Base-by-base conservation (phyloP, 2,888 invertebrate species). In the Teinopalpus imperialis region DNA sequence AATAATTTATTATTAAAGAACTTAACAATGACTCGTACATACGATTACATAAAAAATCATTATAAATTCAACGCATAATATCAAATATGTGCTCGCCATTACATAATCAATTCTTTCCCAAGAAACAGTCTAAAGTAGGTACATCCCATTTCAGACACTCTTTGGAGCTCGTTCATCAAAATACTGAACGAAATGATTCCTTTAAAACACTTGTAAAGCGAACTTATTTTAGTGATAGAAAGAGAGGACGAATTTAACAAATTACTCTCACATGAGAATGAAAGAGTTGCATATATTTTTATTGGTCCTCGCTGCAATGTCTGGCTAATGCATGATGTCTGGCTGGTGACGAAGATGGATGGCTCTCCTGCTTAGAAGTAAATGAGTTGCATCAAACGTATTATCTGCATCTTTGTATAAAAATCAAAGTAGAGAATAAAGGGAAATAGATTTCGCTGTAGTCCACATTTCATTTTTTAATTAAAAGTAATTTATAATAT, bases 321-420 rank as follows among this genome's bases (percentile, higher is more conserved):
- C 79, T 77, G 78, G 75, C 69, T 81, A 80, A 85, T 81, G 80
- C 76, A n/a, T n/a, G 67, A 65, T 72, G 80, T 75, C 73, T 80
- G 73, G 67, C 43, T 57, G 51, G 53, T 81, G 87, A 87, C 76
- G 85, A 87, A 85, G 87, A 87, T 80, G 73, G 82, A 86, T 87
- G 81, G 59, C 52, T 59, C 59, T 66, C 59, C 69, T 75, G 74
- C 73, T 78, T 66, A 78, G 74, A 66, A 68, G 68, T 59, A 76
- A 76, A 77, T 75, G n/a, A 70, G 72, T 68, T 72, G 66, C 46
- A 54, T 48, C 49, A n/a, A 56, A 54, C 51, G 53, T 36, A 36
- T 43, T 34, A 26, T 43, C 4, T 36, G 6, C 6, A 3, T 16
- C 7, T 27, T 2, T 35, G 13, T 23, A 40, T 12, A 31, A 41